Evolutionary conservation across 2,888 invertebrate species (phyloP), one percentile per base, ranked within the genome.

Genomic region (Mythimna pallens): DNA sequence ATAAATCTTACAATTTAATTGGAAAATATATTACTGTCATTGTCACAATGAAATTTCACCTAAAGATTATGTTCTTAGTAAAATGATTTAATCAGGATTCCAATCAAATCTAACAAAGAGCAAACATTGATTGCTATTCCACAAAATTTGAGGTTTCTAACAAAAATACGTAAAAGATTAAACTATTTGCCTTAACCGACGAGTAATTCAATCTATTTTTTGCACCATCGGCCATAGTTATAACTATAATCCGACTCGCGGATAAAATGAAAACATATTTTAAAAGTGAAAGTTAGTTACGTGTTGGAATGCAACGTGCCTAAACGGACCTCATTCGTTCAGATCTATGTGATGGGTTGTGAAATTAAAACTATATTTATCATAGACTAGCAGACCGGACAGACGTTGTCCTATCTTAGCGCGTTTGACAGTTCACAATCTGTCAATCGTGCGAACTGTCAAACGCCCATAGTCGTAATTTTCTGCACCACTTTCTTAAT

Each of bases 221-320:
- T 66, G 36, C 65, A 43, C 17, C 70, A 67, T 43, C 40, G 17
- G 12, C 10, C 47, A 72, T 47, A 77, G 55, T 58, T 68, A 57
- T 64, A 40, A 22, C 52, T 17, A 70, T 76, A 76, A 70, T 65
- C 80, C 25, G 67, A 40, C 30, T 64, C 47, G 65, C 70, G 59
- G 67, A 84, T 78, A 71, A 86, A 79, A 86, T 81, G 78, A 80
- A 84, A 82, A 84, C 73, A 83, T 80, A 76, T 73, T 83, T 84
- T 78, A 69, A 83, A 86, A 86, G 87, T 81, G 87, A 86, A 86
- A 86, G 86, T 72, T n/a, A 1, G 71, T 84, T 81, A 80, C 86
- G 83, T 78, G 80, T 47, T 65, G 85, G 85, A 72, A 85, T 86
- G 85, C 72, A 68, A 73, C 76, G 25, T 59, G 70, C 40, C 70